Conservation (phyloP, 2,113 vertebrate species). For the Taurulus bubalis region DNA sequence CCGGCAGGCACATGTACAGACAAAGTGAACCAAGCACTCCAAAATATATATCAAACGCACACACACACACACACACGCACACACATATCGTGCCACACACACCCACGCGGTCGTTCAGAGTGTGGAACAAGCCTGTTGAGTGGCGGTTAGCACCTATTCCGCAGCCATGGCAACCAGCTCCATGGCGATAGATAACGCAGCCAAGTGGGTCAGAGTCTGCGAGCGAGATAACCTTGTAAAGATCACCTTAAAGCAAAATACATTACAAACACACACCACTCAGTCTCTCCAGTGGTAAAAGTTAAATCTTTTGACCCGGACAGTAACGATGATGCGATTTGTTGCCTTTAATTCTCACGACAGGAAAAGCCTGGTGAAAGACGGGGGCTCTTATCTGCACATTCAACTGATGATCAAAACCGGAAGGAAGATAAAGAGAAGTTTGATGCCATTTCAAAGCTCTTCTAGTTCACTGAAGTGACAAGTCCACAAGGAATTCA, state of each 20-base stretch:
- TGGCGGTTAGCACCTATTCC: slow-evolving; percentile 82
- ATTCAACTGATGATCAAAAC: slow-evolving; percentile 69
- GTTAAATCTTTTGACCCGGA: slow-evolving; percentile 28
- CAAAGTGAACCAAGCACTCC: background rate
- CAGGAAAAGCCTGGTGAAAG: slow-evolving; percentile 30
- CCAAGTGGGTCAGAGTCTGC: slow-evolving; percentile 82
- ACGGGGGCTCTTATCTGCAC: slow-evolving; percentile 55
- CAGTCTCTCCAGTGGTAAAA: slow-evolving; percentile 21
- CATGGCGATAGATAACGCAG: slow-evolving; percentile 79
- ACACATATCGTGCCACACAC: slow-evolving; percentile 49
- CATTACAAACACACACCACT: slow-evolving; percentile 50
- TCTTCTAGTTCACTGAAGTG: slow-evolving; percentile 60
- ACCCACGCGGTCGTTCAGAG: slow-evolving; percentile 59
- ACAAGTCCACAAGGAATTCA: slow-evolving; percentile 62
- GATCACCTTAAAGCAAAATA: slow-evolving; percentile 77
- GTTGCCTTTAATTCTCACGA: slow-evolving; percentile 38
- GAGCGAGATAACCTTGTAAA: slow-evolving; percentile 78
- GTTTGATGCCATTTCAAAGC: slow-evolving; percentile 72
- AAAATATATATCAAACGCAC: background rate
- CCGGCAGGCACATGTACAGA: background rate
- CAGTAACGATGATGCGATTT: slow-evolving; percentile 33
- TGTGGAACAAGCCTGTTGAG: slow-evolving; percentile 75
- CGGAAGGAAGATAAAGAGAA: slow-evolving; percentile 25
- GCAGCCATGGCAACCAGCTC: slow-evolving; percentile 83
- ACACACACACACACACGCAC: slow-evolving; percentile 24